phyloP scores from a whole-genome alignment of 37 sponge, comb jelly and placozoan species.

The Bolinopsis microptera region DNA sequence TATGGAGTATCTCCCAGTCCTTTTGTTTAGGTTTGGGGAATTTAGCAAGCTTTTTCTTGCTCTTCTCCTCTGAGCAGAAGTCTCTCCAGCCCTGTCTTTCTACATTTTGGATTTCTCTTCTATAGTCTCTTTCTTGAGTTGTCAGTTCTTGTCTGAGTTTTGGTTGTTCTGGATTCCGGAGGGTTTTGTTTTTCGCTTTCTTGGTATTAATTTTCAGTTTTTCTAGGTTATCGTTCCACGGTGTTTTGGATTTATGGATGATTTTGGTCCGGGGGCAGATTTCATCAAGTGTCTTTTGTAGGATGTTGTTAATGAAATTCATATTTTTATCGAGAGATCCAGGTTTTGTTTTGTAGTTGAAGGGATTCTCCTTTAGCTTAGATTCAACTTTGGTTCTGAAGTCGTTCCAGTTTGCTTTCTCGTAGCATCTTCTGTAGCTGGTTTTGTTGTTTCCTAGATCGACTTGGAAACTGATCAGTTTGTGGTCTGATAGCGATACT shows the following conservation, averaged over 20 bases:
- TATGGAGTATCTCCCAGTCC: neutral
- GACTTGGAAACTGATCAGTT: neutral
- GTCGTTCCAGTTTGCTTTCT: neutral
- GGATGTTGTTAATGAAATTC: neutral
- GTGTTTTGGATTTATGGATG: slow-evolving; percentile 8
- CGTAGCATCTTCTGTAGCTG: neutral
- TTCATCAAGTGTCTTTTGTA: neutral
- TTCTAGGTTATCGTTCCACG: neutral
- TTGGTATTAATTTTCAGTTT: neutral
- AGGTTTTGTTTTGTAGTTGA: neutral
- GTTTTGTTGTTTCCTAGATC: neutral
- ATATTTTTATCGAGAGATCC: neutral
- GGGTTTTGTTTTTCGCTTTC: neutral
- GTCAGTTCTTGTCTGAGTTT: neutral
- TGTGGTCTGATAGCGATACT: too few relatives aligned
- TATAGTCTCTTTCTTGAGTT: neutral
- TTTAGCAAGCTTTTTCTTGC: neutral
- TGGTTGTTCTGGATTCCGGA: neutral
- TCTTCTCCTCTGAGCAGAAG: neutral
- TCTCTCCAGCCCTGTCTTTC: neutral
- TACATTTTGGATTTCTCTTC: neutral
- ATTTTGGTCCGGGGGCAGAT: neutral
- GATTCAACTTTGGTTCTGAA: neutral
- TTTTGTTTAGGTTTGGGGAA: neutral
- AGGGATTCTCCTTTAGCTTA: neutral